A percentile compares a stretch with the other conserved stretches of the same genome.
phyloP scores from a whole-genome alignment of 2,888 invertebrate genomes.

The Oeneis ivallda region DNA sequence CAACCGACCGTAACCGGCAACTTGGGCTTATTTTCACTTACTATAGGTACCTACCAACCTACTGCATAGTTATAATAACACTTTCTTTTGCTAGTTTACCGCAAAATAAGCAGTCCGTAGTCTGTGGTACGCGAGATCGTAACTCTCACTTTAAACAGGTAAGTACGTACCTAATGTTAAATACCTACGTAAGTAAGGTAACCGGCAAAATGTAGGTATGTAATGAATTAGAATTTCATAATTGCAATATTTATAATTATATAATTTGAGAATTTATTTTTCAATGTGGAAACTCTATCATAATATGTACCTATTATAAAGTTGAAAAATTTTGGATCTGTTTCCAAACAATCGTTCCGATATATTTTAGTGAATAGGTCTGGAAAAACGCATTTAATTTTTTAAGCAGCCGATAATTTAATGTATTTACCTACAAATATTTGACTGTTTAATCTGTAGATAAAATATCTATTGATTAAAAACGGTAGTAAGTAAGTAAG shows the following conservation, averaged over 20 bases:
- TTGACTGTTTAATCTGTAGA: background rate
- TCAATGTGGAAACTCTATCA: no score
- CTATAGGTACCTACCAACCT: conserved; percentile 31
- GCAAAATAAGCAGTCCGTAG: conserved; percentile 16
- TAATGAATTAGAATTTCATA: no score
- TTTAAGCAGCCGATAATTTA: no score
- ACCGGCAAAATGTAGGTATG: no score
- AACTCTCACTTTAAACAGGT: conserved; percentile 15
- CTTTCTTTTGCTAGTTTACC: conserved; percentile 40
- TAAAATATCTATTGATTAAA: conserved; percentile 3
- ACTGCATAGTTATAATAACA: conserved; percentile 35
- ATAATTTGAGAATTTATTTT: no score
- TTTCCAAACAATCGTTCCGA: no score
- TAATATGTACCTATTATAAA: no score
- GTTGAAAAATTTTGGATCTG: no score
- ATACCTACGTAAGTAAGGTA: no score
- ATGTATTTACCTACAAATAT: background rate
- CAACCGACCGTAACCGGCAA: conserved; percentile 40
- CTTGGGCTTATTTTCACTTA: conserved; percentile 42
- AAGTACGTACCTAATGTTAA: background rate
- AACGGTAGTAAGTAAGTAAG: background rate
- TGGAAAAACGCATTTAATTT: no score
- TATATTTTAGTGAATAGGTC: no score
- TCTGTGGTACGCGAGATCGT: conserved; percentile 19
- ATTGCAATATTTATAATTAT: no score